Conservation (phyloP, 2,797 vertebrate genomes). For the Darevskia nairensis region DNA sequence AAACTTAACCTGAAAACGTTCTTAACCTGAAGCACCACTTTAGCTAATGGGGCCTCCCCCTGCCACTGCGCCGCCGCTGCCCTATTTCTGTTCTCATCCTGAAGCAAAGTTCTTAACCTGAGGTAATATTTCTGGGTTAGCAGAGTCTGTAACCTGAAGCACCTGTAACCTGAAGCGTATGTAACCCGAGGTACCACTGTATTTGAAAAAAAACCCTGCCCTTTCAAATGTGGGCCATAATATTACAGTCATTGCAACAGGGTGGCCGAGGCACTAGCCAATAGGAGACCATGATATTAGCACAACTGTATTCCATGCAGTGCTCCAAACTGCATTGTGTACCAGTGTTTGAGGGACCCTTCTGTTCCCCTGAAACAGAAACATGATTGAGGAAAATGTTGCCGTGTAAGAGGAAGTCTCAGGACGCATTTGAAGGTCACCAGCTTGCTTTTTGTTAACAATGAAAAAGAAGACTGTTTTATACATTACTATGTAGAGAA, state of each 20-base stretch:
- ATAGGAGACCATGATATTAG: background rate
- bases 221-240: background rate
- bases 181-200: no score
- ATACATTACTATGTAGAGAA: background rate
- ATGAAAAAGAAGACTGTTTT: background rate
- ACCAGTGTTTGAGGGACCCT: background rate
- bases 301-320: background rate
- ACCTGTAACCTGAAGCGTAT: no score
- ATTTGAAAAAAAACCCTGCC: background rate
- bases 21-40: no score
- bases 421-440: background rate
- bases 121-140: no score
- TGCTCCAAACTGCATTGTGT: background rate
- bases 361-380: background rate
- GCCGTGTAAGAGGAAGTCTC: background rate
- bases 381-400: background rate
- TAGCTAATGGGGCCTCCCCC: no score
- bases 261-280: background rate
- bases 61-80: no score
- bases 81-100: no score
- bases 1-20: no score
- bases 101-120: no score
- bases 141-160: no score
- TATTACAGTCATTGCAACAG: background rate
- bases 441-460: constrained; percentile 9